Conservation (phyloP, 2,888 invertebrate species). For the Cybosia mesomella region DNA sequence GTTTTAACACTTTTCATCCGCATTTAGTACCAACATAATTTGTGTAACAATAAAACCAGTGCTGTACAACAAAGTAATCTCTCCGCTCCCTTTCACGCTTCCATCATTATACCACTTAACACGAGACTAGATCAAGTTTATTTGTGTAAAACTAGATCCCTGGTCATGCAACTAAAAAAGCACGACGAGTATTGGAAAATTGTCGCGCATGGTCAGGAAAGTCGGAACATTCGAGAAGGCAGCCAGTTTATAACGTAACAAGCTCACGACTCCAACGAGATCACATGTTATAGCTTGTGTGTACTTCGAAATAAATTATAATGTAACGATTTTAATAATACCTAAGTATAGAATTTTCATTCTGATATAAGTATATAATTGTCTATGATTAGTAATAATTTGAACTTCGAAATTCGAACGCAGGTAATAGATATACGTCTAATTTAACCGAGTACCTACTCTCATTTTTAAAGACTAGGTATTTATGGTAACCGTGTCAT, state of each 20-base stretch:
- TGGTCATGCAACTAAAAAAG: constrained; percentile 53
- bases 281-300: neutral
- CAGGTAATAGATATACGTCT: neutral
- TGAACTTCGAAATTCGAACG: neutral
- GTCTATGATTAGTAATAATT: constrained; percentile 1
- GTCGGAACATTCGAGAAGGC: constrained; percentile 74
- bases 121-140: constrained; percentile 63
- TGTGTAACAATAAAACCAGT: constrained; percentile 32
- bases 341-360: neutral
- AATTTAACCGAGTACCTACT: neutral
- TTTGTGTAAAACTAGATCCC: constrained; percentile 63
- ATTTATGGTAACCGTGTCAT: neutral
- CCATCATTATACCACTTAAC: constrained; percentile 43
- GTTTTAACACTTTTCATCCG: neutral
- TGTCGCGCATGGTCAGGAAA: constrained; percentile 68
- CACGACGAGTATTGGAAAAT: constrained; percentile 62
- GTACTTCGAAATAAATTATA: neutral
- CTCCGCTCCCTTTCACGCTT: constrained; percentile 39
- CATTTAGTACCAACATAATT: constrained; percentile 24
- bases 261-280: constrained; percentile 36
- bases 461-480: too few species aligned
- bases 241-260: constrained; percentile 60
- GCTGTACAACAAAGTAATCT: constrained; percentile 33
- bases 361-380: neutral
- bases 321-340: neutral